These are phyloP conservation scores for Tetraneura akinire DNA, from an alignment of 1,140 invertebrate species.

Conservation along the genomic window DNA sequence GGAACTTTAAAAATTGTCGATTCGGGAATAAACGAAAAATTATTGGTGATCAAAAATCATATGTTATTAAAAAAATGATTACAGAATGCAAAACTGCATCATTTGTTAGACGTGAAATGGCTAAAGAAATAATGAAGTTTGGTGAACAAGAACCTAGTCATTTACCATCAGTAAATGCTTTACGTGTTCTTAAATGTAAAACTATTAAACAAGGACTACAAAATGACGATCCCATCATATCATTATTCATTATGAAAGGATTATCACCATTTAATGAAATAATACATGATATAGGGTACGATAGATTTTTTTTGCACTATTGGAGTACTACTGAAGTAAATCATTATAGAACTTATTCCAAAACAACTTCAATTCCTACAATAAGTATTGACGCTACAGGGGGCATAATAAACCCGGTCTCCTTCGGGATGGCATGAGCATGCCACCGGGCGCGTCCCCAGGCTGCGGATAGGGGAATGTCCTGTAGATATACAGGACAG, in stretches of 20 bases:
- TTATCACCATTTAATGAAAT: background rate
- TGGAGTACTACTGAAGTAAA: background rate
- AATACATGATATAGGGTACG: background rate
- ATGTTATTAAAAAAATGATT: background rate
- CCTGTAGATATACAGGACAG: no score
- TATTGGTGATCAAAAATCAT: background rate
- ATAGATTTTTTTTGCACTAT: background rate
- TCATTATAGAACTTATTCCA: background rate
- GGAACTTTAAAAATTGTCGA: background rate
- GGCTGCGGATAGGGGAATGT: no score
- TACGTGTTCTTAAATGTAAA: background rate
- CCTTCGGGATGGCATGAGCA: no score
- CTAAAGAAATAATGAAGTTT: background rate
- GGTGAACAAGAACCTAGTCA: background rate
- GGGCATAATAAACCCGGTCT: no score
- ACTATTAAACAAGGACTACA: background rate
- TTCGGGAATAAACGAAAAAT: background rate
- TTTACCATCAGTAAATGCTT: background rate
- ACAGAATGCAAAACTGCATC: background rate
- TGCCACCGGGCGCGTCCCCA: no score
- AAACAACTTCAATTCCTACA: background rate
- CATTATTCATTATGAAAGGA: background rate
- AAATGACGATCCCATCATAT: background rate
- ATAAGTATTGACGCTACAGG: background rate
- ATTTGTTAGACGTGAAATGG: background rate